Conservation (phyloP, 2,888 invertebrate genomes). For the Leptinotarsa juncta region DNA sequence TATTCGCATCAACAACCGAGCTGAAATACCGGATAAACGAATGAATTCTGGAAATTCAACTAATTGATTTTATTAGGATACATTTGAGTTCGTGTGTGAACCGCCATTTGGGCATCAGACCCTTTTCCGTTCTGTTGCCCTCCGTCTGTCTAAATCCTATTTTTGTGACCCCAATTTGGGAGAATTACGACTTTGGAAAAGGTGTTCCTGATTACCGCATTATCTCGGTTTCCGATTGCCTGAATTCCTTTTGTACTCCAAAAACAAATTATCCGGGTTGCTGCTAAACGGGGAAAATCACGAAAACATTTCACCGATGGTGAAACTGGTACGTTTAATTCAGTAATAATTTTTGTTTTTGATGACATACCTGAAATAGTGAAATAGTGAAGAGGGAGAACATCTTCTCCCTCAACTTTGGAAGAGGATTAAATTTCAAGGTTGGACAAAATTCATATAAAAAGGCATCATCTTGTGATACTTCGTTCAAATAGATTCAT, state of each 20-base stretch:
- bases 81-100: slow-evolving; percentile 16
- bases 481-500: too few relatives aligned
- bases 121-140: slow-evolving; percentile 19
- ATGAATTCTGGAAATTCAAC: not conserved
- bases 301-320: not conserved
- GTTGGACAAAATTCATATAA: too few relatives aligned
- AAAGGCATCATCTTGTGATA: too few relatives aligned
- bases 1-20: too few relatives aligned
- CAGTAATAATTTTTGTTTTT: too few relatives aligned
- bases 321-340: not conserved
- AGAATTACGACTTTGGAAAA: slow-evolving; percentile 37
- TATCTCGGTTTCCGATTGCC: slow-evolving; percentile 33
- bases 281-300: slow-evolving; percentile 1
- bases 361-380: too few relatives aligned
- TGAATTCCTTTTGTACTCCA: slow-evolving; percentile 26
- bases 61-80: slow-evolving; percentile 20
- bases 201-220: slow-evolving; percentile 35
- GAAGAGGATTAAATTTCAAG: too few relatives aligned
- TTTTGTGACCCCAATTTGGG: slow-evolving; percentile 37
- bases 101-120: slow-evolving; percentile 9
- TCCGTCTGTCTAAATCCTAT: slow-evolving; percentile 28
- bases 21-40: not conserved
- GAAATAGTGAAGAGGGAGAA: too few relatives aligned
- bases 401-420: too few relatives aligned
- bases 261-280: slow-evolving; percentile 6